Conservation (phyloP, 2,888 invertebrate genomes). For the Hirudinaria manillensis region DNA sequence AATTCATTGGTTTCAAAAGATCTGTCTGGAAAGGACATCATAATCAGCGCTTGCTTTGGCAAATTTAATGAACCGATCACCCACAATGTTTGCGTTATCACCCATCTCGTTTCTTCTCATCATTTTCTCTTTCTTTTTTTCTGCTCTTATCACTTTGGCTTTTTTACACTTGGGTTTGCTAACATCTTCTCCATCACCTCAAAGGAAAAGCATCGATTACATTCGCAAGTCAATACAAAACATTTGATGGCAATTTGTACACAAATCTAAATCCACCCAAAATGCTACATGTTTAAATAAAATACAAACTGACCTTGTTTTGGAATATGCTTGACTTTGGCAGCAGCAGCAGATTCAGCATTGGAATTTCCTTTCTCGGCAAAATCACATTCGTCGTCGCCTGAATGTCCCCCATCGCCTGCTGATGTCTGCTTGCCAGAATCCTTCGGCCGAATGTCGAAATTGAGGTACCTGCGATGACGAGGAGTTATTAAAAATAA, state of each 20-base stretch:
- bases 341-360: neutral
- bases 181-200: constrained; percentile 50
- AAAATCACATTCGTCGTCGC: neutral
- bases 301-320: neutral
- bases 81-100: neutral
- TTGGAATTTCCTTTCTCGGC: neutral
- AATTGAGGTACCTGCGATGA: constrained; percentile 14
- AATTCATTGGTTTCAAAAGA: neutral
- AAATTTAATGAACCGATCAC: neutral
- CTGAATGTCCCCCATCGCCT: constrained; percentile 13
- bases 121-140: constrained; percentile 70
- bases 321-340: neutral
- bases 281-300: neutral
- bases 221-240: neutral
- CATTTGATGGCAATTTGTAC: neutral
- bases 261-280: neutral
- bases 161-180: constrained; percentile 65
- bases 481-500: neutral
- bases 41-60: too few species aligned
- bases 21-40: too few species aligned
- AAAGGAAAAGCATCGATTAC: neutral
- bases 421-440: neutral
- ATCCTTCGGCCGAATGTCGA: constrained; percentile 21
- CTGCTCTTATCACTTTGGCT: constrained; percentile 71
- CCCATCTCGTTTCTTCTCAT: neutral